phyloP scores from a whole-genome alignment of 2,888 invertebrate genomes.

The Stictocephala bisonia region DNA sequence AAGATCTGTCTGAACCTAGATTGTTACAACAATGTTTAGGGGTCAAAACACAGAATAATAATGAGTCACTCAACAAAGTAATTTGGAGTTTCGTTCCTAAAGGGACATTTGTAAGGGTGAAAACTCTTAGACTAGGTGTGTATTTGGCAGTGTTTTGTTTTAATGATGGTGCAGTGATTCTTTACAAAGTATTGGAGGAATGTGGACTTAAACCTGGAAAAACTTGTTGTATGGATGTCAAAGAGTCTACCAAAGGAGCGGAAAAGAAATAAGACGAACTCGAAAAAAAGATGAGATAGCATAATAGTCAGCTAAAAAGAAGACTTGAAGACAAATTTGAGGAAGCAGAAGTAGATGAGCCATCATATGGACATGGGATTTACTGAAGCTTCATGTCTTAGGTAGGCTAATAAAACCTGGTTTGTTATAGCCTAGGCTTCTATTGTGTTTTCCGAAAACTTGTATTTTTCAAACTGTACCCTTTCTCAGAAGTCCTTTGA shows the following conservation, averaged over 20 bases:
- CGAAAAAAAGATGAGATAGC: slow-evolving; percentile 20
- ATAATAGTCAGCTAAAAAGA: slow-evolving; percentile 24
- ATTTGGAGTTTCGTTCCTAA: too few species aligned
- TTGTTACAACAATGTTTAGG: not conserved
- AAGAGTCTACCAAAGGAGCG: not conserved
- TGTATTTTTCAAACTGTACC: too few species aligned
- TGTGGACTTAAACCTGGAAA: slow-evolving; percentile 8
- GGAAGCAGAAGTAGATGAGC: not conserved
- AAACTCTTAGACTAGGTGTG: too few species aligned
- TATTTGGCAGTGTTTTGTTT: slow-evolving; percentile 1
- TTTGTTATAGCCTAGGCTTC: too few species aligned
- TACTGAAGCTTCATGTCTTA: too few species aligned
- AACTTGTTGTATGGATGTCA: not conserved
- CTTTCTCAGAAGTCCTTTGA: too few species aligned
- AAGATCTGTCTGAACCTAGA: too few species aligned
- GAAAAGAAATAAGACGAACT: not conserved
- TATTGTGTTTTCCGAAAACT: too few species aligned
- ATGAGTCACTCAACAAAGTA: not conserved
- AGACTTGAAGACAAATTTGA: slow-evolving; percentile 35
- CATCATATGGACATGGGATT: slow-evolving; percentile 1
- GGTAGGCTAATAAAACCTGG: too few species aligned
- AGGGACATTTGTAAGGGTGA: not conserved
- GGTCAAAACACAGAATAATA: not conserved
- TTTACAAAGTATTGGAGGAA: not conserved
- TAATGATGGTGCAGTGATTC: not conserved